A percentile compares a stretch with the other conserved stretches of the same genome.
Conservation (phyloP, 2,888 invertebrate genomes). For the Xanthorhoe designata region DNA sequence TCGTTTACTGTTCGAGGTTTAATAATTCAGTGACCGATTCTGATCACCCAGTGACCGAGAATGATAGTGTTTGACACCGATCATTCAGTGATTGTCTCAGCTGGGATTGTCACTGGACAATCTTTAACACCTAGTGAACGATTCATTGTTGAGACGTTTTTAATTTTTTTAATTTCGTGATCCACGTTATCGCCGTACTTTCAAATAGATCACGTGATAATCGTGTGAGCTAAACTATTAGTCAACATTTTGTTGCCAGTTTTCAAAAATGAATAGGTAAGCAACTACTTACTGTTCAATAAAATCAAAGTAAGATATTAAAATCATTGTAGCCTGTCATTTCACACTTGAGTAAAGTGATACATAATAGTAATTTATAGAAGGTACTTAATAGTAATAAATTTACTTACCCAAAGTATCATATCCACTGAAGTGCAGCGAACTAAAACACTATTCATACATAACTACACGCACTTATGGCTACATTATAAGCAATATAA, state of each 20-base stretch:
- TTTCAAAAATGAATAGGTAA: neutral
- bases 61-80: neutral
- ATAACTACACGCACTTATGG: slow-evolving; percentile 3
- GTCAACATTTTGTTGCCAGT: neutral
- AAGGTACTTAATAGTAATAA: neutral
- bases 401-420: slow-evolving; percentile 3
- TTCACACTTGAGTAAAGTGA: neutral
- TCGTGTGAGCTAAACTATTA: slow-evolving; percentile 10
- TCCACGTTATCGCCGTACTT: slow-evolving; percentile 1
- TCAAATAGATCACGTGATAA: slow-evolving; percentile 31
- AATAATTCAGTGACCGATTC: neutral
- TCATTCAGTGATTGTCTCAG: neutral
- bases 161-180: slow-evolving; percentile 7
- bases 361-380: neutral
- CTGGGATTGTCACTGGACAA: too few species aligned
- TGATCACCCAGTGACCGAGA: too few species aligned
- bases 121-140: neutral
- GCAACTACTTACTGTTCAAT: neutral
- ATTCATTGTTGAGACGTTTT: neutral
- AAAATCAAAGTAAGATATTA: neutral
- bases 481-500: neutral
- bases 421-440: slow-evolving; percentile 16
- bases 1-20: neutral
- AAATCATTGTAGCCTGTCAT: neutral
- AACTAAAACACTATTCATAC: slow-evolving; percentile 3